Conservation (phyloP, 2,113 vertebrate species). For the Zosterops japonicus region DNA sequence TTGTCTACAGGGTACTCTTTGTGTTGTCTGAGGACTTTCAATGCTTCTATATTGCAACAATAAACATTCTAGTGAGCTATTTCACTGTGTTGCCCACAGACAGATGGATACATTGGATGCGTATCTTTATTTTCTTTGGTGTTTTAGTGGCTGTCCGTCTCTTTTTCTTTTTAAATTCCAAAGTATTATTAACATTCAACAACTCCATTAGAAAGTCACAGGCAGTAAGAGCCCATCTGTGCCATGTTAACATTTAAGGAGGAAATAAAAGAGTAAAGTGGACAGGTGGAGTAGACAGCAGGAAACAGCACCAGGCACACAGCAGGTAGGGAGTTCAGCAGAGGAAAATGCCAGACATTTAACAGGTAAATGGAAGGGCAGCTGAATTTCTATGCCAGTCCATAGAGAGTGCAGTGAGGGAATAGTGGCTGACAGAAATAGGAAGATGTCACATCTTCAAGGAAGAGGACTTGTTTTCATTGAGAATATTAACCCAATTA, state of each 20-base stretch:
- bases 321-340: conserved; percentile 48
- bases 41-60: background rate
- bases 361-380: conserved; percentile 62
- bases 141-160: background rate
- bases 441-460: conserved; percentile 9
- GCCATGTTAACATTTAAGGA: conserved; percentile 62
- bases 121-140: conserved; percentile 30
- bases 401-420: background rate
- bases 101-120: background rate
- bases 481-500: conserved; percentile 41
- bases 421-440: background rate
- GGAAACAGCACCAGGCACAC: conserved; percentile 46
- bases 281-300: conserved; percentile 61
- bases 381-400: conserved; percentile 28
- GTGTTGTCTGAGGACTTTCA: background rate
- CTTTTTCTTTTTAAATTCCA: conserved; percentile 35
- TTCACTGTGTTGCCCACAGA: background rate
- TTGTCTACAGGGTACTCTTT: background rate
- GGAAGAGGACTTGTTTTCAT: background rate
- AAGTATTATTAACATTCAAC: conserved; percentile 58
- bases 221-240: conserved; percentile 56
- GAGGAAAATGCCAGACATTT: conserved; percentile 57
- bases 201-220: conserved; percentile 59
- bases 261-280: conserved; percentile 63
- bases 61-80: conserved; percentile 3